Evolutionary conservation across 1,140 invertebrate genomes (phyloP).

Genomic region (Drosophila ironensis): DNA sequence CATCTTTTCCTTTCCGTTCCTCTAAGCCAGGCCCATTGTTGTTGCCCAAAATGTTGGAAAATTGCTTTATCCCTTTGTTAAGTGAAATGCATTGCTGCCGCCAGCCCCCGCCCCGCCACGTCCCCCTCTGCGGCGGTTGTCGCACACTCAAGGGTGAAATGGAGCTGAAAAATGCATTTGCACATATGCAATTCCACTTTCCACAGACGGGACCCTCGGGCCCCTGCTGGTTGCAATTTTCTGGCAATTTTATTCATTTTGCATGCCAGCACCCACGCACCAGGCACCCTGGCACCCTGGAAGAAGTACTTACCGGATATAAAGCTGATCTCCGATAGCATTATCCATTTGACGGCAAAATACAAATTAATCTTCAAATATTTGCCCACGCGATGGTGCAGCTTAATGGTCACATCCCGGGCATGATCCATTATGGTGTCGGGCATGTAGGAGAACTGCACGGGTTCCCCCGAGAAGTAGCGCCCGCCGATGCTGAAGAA

Average conservation of each 20-base stretch:
- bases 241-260: constrained; percentile 38
- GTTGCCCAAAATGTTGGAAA: constrained; percentile 75
- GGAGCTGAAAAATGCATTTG: constrained; percentile 81
- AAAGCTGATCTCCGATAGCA: constrained; percentile 93
- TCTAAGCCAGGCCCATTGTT: constrained; percentile 40
- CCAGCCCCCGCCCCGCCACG: no score
- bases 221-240: constrained; percentile 44
- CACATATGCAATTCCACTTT: constrained; percentile 40
- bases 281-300: no score
- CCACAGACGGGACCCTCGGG: not conserved
- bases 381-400: constrained; percentile 89
- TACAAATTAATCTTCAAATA: constrained; percentile 91
- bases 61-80: constrained; percentile 50
- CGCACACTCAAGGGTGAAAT: constrained; percentile 76
- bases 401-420: constrained; percentile 90
- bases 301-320: constrained; percentile 88
- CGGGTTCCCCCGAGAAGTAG: constrained; percentile 85
- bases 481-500: constrained; percentile 91
- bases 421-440: constrained; percentile 91
- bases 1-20: not conserved
- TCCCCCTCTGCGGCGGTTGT: constrained; percentile 9
- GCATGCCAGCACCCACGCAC: not conserved
- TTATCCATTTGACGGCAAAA: constrained; percentile 93
- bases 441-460: constrained; percentile 87
- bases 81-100: constrained; percentile 52